Evolutionary conservation across 2,888 invertebrate genomes (phyloP).

Genomic region (Drosophila borborema): DNA sequence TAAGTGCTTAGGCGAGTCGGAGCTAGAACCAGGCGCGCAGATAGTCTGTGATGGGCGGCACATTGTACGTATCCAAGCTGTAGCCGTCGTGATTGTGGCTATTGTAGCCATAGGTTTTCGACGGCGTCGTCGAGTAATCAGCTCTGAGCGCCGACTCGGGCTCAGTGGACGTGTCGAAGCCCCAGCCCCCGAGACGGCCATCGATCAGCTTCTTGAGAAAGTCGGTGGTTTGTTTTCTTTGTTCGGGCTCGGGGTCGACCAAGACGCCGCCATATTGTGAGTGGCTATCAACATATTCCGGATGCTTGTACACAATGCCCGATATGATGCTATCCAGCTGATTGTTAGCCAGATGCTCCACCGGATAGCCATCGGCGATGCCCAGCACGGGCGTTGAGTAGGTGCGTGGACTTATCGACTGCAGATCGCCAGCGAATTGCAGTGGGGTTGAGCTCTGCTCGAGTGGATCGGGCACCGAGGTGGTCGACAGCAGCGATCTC

Average conservation of each 20-base stretch:
- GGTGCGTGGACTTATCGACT: slow-evolving; percentile 35
- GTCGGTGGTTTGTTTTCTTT: slow-evolving; percentile 74
- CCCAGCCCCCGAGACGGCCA: slow-evolving; percentile 74
- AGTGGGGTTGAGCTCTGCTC: slow-evolving; percentile 60
- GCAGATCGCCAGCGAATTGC: slow-evolving; percentile 69
- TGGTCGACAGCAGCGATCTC: slow-evolving; percentile 68
- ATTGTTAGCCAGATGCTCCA: slow-evolving; percentile 62
- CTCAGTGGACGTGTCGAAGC: slow-evolving; percentile 58
- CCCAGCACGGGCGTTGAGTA: slow-evolving; percentile 28
- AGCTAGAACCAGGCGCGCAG: slow-evolving; percentile 66
- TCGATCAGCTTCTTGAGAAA: slow-evolving; percentile 76
- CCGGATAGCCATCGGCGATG: slow-evolving; percentile 60
- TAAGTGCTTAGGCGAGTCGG: neutral
- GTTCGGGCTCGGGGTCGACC: slow-evolving; percentile 72
- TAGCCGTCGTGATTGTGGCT: slow-evolving; percentile 66
- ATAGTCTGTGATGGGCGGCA: slow-evolving; percentile 65
- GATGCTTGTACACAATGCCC: slow-evolving; percentile 78
- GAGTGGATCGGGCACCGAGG: slow-evolving; percentile 69
- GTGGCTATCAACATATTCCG: slow-evolving; percentile 72
- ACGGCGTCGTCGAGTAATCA: slow-evolving; percentile 55
- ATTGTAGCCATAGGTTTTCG: slow-evolving; percentile 67
- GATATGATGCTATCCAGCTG: slow-evolving; percentile 80
- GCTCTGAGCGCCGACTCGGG: slow-evolving; percentile 51
- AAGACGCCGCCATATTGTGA: slow-evolving; percentile 68
- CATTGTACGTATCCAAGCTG: slow-evolving; percentile 62